Evolutionary conservation across 2,888 invertebrate species (phyloP), one percentile per base, ranked within the genome.

Genomic region (Orchestes rusci): DNA sequence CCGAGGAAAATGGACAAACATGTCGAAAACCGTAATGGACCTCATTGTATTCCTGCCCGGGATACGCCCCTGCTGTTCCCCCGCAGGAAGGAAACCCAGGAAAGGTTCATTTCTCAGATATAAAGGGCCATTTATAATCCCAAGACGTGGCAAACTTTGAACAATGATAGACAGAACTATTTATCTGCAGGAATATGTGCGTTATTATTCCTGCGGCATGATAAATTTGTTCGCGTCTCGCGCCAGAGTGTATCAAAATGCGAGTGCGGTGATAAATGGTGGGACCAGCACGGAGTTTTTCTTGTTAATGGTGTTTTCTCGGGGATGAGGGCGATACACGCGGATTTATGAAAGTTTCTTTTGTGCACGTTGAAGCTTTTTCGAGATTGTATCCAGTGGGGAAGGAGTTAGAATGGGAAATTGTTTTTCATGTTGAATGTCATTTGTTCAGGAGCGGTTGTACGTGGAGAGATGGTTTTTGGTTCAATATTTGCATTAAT

Each of bases 91-190:
- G 41, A 43, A 45, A 65, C 63, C 61, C 63, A 38, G 37, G 35
- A 42, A 67, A 65, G 64, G 64, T 66, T 67, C 66, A 67, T 68
- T 67, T 67, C 65, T 68, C 67, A 67, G 64, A 64, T 64, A 64
- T 64, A 63, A 63, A 60, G 62, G 37, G 63, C 61, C 65, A 62
- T 60, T 57, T 59, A 55, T 59, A 59, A 58, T 58, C 59, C 58
- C 55, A 53, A 61, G 63, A 61, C 64, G 56, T 55, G 59, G 54
- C 52, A 59, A 61, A 56, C 57, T 63, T 62, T 59, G 59, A 58
- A 61, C 61, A 62, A 61, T 65, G 65, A 67, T 64, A 62, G 65
- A 65, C 66, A 66, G 63, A 64, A 66, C 63, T 64, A 65, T 64
- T 63, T 63, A 65, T 65, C 59, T 59, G 50, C 19, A 32, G 50